These are phyloP conservation scores for Antennarius maculatus DNA, from an alignment of 2,797 vertebrate genomes.

Conservation along the genomic window DNA sequence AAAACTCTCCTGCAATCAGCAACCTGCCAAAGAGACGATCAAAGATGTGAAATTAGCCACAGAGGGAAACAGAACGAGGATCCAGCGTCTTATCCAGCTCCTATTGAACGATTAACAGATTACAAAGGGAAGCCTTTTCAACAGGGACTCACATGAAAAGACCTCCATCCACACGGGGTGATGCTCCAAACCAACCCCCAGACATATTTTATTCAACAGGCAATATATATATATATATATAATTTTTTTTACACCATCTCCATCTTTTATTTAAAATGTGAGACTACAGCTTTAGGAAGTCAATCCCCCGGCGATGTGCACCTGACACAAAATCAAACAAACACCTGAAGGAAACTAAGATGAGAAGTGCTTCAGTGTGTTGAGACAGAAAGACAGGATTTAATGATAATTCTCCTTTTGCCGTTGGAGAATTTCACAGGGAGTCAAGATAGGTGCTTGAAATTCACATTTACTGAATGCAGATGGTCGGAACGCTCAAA, in stretches of 20 bases:
- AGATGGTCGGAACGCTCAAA: neutral
- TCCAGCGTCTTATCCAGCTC: neutral
- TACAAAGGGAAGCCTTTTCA: neutral
- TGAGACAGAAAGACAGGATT: neutral
- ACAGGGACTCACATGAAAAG: slow-evolving; percentile 4
- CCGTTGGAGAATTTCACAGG: neutral
- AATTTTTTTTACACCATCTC: slow-evolving; percentile 25
- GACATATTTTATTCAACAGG: slow-evolving; percentile 53
- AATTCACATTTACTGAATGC: neutral
- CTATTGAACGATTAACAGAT: slow-evolving; percentile 5
- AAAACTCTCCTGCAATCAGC: slow-evolving; percentile 1
- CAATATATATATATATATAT: too few relatives aligned
- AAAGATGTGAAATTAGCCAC: neutral
- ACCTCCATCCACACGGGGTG: neutral
- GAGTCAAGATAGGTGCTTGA: neutral
- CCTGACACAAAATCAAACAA: slow-evolving; percentile 18
- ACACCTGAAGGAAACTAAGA: neutral
- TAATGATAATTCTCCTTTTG: neutral
- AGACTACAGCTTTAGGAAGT: slow-evolving; percentile 29
- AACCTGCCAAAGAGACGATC: slow-evolving; percentile 2
- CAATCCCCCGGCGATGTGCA: slow-evolving; percentile 7
- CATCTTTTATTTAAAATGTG: slow-evolving; percentile 48
- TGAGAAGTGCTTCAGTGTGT: slow-evolving; percentile 5
- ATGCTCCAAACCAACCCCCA: neutral
- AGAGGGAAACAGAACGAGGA: neutral